Base-by-base conservation (phyloP, 1,140 invertebrate species). In the Papilio polytes region DNA sequence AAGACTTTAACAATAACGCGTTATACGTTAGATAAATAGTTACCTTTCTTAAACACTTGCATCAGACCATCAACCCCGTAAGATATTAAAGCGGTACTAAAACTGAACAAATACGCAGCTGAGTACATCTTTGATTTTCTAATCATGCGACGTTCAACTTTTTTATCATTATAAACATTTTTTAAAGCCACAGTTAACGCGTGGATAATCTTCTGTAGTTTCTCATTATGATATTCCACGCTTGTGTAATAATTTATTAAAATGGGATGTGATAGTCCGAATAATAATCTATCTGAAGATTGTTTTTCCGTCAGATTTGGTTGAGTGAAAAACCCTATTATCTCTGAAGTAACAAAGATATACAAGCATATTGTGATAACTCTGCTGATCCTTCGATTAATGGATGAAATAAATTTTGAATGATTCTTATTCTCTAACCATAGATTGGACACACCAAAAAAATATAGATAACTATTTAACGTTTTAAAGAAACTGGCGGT, bases 131-230 rank as follows among this genome's bases (percentile, higher is more conserved):
- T 80, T 1, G 83, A 74, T 59, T 78, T 82, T 74, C 46, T 74
- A 36, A 84, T 80, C 81, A 84, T 82, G 36, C 72, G 36, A n/a
- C 36, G 80, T 31, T 84, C 83, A 41, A 82, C 72, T 48, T 74
- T 56, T 26, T 73, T 10, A 82, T 84, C 76, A 26, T 84, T 84
- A 15, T 84, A 82, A 44, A 63, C 36, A 36, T 63, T 31, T 80
- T 82, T 84, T 12, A 82, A 48, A 80, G 3, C 51, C 6, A 84
- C 73, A 9, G 78, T 18, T 18, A 84, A 26, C 18, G 59, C 73
- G 10, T 78, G 78, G 0, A 84, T 46, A 3, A 84, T 51, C 26
- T 59, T 74, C 36, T 78, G 80, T 7, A 84, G 74, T 13, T 66
- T 48, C 12, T 78, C 59, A 12, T 78, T 56, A 46, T 82, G 78